Evolutionary conservation across 1,140 invertebrate species (phyloP).

Genomic region (Chelonus insularis): DNA sequence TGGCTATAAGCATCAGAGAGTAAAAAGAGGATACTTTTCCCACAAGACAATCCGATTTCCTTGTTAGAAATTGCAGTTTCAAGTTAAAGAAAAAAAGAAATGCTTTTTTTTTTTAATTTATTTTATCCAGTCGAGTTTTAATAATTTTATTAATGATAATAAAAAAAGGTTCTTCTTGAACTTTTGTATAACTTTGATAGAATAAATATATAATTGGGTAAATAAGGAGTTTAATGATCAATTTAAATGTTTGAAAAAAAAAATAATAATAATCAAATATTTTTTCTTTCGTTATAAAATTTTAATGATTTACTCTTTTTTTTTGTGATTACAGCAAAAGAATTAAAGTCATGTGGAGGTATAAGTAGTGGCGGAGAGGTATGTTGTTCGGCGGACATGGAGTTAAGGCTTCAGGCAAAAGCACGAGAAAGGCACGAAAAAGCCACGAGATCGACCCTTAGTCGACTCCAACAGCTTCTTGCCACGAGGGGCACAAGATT

Average conservation of each 20-base stretch:
- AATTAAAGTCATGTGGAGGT: slow-evolving; percentile 55
- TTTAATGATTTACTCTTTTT: slow-evolving; percentile 3
- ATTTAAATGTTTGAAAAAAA: too few species aligned
- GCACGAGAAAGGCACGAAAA: slow-evolving; percentile 56
- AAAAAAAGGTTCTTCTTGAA: too few species aligned
- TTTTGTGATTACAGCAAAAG: slow-evolving; percentile 48
- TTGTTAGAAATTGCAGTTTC: neutral
- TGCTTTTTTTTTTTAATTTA: neutral
- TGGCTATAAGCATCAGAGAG: too few species aligned
- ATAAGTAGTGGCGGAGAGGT: slow-evolving; percentile 55
- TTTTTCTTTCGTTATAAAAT: too few species aligned
- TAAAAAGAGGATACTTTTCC: neutral
- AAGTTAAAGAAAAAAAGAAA: neutral
- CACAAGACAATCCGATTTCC: neutral
- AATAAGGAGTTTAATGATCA: too few species aligned
- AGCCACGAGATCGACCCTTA: slow-evolving; percentile 52
- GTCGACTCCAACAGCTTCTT: slow-evolving; percentile 51
- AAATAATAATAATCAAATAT: too few species aligned
- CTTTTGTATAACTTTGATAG: too few species aligned
- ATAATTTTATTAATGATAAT: too few species aligned
- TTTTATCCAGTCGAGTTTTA: too few species aligned
- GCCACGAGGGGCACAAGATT: slow-evolving; percentile 48
- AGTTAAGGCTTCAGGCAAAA: slow-evolving; percentile 50
- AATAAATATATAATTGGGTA: too few species aligned
- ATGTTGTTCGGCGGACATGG: slow-evolving; percentile 58